phyloP scores from a whole-genome alignment of 2,797 vertebrate species.

The Moxostoma hubbsi region DNA sequence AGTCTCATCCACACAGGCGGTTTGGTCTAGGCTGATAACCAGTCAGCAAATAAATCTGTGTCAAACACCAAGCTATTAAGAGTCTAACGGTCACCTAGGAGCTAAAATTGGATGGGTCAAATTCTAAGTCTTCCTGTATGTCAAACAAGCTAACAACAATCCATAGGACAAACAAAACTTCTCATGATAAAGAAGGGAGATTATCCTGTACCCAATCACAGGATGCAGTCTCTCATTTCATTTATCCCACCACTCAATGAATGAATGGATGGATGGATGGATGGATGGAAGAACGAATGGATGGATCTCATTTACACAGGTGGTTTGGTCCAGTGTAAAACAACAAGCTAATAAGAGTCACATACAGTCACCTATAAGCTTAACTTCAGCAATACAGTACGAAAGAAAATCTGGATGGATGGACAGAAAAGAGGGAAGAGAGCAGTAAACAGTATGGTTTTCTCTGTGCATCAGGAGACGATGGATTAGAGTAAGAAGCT shows the following conservation, averaged over 20 bases:
- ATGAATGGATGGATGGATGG: too few species aligned
- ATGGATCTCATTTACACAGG: not conserved
- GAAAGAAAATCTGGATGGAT: not conserved
- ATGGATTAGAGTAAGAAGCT: conserved; percentile 48
- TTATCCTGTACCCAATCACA: not conserved
- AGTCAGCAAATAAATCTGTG: too few species aligned
- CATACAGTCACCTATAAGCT: too few species aligned
- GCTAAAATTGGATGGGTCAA: not conserved
- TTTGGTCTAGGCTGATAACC: too few species aligned
- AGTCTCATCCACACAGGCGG: not conserved
- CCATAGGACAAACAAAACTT: too few species aligned
- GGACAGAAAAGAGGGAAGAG: not conserved
- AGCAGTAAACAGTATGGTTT: conserved; percentile 13
- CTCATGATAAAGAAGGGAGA: not conserved
- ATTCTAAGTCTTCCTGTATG: not conserved
- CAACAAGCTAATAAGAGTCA: too few species aligned
- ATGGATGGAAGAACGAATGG: too few species aligned
- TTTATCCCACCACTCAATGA: not conserved
- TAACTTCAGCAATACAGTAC: too few species aligned
- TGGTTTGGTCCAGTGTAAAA: not conserved
- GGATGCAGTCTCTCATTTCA: not conserved
- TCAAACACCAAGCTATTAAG: too few species aligned
- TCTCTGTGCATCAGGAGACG: not conserved
- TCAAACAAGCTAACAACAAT: not conserved
- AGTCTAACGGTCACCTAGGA: too few species aligned